Evolutionary conservation across 2,888 invertebrate species (phyloP), one percentile per base, ranked within the genome.

Genomic region (Epirrita christyi): DNA sequence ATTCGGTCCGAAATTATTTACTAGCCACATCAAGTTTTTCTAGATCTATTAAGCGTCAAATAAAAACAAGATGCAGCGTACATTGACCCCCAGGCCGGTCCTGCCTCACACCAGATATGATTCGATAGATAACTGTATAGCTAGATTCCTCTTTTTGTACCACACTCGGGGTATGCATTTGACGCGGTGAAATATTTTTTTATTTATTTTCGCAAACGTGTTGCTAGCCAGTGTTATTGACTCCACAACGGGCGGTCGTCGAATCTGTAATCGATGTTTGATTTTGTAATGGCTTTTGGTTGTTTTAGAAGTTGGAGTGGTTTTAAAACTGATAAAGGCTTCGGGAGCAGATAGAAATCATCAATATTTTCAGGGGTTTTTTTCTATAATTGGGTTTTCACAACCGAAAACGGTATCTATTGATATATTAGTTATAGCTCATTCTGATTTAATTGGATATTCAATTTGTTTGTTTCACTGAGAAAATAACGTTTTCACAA

Each of bases 81-180:
- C 85, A 60, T 75, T 69, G 80, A 88, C 80, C 88, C 59, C 71
- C 37, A 32, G 66, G 72, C 78, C 80, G 77, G 80, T 81, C 85
- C 82, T 84, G 81, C 81, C 79, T 70, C 80, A 82, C 80, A 80
- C 78, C 76, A 81, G 78, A 85, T 88, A 86, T 85, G 84, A 85
- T 89, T 87, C 81, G 86, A 88, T 89, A 88, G 85, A 85, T 91
- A 91, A 88, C 91, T 89, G 90, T 91, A 81, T 80, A 81, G 71
- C 81, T 60, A 83, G 83, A 86, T 85, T 87, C 86, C 46, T 61
- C 40, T 61, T 67, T 64, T 66, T 89, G 85, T 87, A 78, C 73
- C 76, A 46, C 80, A 86, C 82, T 76, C 81, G 73, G 83, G 83
- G 82, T 85, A 81, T 80, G 76, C 78, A 75, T 84, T 86, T 83